Evolutionary conservation across 2,888 invertebrate species (phyloP).

Genomic region (Teleiodes luculella): DNA sequence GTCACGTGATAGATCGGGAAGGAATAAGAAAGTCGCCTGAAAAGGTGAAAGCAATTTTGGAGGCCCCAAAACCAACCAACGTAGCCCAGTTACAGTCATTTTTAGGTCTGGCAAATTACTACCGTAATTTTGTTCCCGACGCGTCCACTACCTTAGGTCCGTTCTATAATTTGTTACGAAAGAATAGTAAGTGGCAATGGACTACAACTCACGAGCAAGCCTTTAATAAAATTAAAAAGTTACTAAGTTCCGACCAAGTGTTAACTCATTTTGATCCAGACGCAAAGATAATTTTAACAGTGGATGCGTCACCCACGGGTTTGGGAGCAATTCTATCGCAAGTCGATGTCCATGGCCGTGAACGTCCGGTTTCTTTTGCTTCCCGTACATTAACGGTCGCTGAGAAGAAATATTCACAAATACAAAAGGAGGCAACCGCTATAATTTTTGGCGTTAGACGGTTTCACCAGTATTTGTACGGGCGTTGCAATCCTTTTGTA

Average conservation of each 20-base stretch:
- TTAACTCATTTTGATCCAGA: not conserved
- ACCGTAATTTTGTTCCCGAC: slow-evolving; percentile 1
- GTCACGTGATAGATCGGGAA: not conserved
- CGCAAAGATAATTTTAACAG: no score
- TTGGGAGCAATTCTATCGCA: not conserved
- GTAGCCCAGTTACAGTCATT: slow-evolving; percentile 4
- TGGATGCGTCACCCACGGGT: no score
- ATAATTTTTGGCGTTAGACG: not conserved
- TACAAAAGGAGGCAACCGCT: not conserved
- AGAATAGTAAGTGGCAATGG: not conserved
- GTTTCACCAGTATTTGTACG: not conserved
- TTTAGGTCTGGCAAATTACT: slow-evolving; percentile 3
- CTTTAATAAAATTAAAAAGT: not conserved
- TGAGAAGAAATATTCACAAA: not conserved
- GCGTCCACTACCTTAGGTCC: not conserved
- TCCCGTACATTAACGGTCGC: not conserved
- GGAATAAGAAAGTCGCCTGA: slow-evolving; percentile 1
- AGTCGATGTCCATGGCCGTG: not conserved
- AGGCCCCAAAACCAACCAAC: not conserved
- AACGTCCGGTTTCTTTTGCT: not conserved
- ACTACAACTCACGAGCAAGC: not conserved
- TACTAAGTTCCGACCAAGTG: not conserved
- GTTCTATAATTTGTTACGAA: not conserved
- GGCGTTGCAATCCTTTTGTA: not conserved
- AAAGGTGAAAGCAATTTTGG: not conserved